phyloP scores from a whole-genome alignment of 2,797 vertebrate species.

The Sebastes trivittatus region DNA sequence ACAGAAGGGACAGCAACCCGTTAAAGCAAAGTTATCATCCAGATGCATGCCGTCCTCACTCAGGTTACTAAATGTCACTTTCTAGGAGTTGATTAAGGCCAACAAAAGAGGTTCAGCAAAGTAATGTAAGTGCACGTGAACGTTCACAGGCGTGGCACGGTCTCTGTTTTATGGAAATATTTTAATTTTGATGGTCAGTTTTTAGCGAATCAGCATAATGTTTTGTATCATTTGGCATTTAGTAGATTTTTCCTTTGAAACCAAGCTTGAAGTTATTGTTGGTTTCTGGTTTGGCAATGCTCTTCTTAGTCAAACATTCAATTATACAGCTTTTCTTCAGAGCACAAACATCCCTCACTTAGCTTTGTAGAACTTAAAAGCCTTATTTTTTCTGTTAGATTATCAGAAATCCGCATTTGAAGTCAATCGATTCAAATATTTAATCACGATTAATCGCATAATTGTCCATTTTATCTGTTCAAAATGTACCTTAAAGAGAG shows the following conservation, averaged over 20 bases:
- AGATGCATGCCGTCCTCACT: not conserved
- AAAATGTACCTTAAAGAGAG: no score
- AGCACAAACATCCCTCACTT: not conserved
- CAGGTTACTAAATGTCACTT: not conserved
- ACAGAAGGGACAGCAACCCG: constrained; percentile 6
- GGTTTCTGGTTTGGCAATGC: not conserved
- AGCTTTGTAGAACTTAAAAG: not conserved
- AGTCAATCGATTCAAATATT: no score
- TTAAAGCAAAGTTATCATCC: not conserved
- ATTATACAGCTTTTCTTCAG: not conserved
- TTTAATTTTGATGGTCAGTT: not conserved
- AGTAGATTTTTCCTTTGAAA: not conserved
- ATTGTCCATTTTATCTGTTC: no score
- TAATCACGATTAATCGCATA: not conserved
- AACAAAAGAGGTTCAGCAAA: not conserved
- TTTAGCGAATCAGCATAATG: not conserved
- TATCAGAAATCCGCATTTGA: not conserved
- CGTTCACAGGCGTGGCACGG: not conserved
- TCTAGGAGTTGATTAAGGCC: not conserved
- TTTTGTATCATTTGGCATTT: not conserved
- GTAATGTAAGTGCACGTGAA: no score
- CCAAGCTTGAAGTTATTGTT: not conserved
- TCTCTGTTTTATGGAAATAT: not conserved
- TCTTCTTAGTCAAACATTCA: not conserved
- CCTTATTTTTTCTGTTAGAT: not conserved